These are phyloP conservation scores for Scolopax mira DNA, from an alignment of 2,113 vertebrate species.

Conservation along the genomic window DNA sequence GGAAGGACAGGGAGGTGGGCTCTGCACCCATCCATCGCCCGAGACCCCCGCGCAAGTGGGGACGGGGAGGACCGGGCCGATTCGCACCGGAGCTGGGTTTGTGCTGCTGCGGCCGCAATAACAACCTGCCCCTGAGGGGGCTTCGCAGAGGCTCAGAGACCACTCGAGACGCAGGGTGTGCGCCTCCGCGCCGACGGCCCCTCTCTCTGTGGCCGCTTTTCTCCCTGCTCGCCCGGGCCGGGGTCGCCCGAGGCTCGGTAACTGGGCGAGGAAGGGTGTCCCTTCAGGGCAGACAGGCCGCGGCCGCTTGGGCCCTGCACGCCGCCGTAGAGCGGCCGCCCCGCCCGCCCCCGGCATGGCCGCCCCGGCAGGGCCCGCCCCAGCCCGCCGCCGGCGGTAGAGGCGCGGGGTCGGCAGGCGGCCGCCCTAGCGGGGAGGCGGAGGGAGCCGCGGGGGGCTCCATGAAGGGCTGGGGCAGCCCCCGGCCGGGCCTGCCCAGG, in stretches of 20 bases:
- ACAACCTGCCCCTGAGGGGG: not conserved
- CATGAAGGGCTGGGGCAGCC: not conserved
- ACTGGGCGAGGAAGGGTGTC: not conserved
- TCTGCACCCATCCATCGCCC: accelerated
- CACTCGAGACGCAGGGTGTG: not conserved
- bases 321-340: not conserved
- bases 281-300: not conserved
- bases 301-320: not conserved
- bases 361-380: not conserved
- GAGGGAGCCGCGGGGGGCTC: not conserved
- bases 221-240: not conserved
- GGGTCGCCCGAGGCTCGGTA: not conserved
- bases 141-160: not conserved
- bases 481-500: not conserved
- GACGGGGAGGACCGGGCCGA: not conserved
- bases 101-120: not conserved
- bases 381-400: not conserved
- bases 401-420: not conserved
- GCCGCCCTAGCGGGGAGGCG: not conserved
- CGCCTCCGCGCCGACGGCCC: not conserved
- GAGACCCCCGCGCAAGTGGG: not conserved
- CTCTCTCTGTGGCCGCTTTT: not conserved
- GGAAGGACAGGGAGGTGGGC: not conserved
- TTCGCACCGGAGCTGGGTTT: not conserved
- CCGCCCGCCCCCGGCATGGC: not conserved